A percentile compares a stretch with the other conserved stretches of the same genome.
phyloP scores from a whole-genome alignment of 2,113 vertebrate species.

The Leuciscus idus region DNA sequence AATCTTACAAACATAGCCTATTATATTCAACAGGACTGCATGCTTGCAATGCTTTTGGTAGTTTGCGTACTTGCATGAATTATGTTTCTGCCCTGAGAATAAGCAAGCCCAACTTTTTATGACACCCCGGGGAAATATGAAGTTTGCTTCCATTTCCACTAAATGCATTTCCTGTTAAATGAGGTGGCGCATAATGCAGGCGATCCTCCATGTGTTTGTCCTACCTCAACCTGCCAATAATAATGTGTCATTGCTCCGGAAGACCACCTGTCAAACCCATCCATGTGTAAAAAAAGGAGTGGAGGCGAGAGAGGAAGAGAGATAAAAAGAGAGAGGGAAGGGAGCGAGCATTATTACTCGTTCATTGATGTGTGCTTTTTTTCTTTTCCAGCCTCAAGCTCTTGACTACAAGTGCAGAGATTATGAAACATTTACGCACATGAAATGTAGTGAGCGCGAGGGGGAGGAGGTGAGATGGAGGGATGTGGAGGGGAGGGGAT shows the following conservation, averaged over 20 bases:
- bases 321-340: neutral
- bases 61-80: neutral
- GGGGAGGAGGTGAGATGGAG: constrained; percentile 38
- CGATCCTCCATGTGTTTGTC: neutral
- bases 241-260: constrained; percentile 32
- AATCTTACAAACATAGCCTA: no score
- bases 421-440: constrained; percentile 65
- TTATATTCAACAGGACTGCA: neutral
- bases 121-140: neutral
- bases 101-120: neutral
- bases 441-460: constrained; percentile 39
- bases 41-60: neutral
- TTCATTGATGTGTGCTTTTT: constrained; percentile 12
- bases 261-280: constrained; percentile 29
- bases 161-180: constrained; percentile 9
- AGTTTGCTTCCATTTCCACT: neutral
- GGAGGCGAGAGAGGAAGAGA: constrained; percentile 1
- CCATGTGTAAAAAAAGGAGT: constrained; percentile 20
- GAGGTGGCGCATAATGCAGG: neutral
- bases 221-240: constrained; percentile 7
- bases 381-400: constrained; percentile 42
- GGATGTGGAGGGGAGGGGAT: constrained; percentile 12
- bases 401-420: constrained; percentile 48
- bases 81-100: neutral
- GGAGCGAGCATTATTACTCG: neutral